Evolutionary conservation across 2,113 vertebrate species (phyloP).

Genomic region (Speoplatyrhinus poulsoni): DNA sequence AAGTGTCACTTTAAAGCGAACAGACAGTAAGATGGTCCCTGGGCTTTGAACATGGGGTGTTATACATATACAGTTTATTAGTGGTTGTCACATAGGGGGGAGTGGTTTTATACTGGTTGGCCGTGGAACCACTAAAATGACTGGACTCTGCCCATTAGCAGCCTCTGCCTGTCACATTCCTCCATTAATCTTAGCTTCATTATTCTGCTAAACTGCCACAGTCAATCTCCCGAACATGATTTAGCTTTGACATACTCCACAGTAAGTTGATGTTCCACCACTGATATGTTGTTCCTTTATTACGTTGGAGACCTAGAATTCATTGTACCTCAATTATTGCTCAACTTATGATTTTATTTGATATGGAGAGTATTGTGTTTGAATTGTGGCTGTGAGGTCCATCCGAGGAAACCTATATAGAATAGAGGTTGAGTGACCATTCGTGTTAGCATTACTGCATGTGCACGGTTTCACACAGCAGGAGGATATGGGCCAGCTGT

Average conservation of each 20-base stretch:
- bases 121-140: constrained; percentile 60
- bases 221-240: constrained; percentile 58
- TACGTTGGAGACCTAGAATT: constrained; percentile 42
- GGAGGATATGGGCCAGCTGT: constrained; percentile 57
- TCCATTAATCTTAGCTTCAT: constrained; percentile 54
- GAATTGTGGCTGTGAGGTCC: constrained; percentile 14
- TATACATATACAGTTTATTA: constrained; percentile 34
- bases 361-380: constrained; percentile 34
- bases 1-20: constrained; percentile 26
- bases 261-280: constrained; percentile 52
- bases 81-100: constrained; percentile 39
- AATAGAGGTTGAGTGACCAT: too few relatives aligned
- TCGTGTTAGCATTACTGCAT: too few relatives aligned
- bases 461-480: constrained; percentile 46
- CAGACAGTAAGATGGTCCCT: constrained; percentile 13
- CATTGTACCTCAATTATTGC: constrained; percentile 48
- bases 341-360: constrained; percentile 41
- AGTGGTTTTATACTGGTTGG: constrained; percentile 56
- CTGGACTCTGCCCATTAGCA: constrained; percentile 53
- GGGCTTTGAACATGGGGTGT: constrained; percentile 22
- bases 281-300: constrained; percentile 53
- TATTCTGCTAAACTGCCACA: constrained; percentile 43
- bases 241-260: constrained; percentile 58
- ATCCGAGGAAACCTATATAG: constrained; percentile 4
- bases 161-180: constrained; percentile 47